A percentile compares a stretch with the other conserved stretches of the same genome.
Evolutionary conservation across 92 coral and sea anemone species (phyloP).

Genomic region (Zoanthus gigantus): DNA sequence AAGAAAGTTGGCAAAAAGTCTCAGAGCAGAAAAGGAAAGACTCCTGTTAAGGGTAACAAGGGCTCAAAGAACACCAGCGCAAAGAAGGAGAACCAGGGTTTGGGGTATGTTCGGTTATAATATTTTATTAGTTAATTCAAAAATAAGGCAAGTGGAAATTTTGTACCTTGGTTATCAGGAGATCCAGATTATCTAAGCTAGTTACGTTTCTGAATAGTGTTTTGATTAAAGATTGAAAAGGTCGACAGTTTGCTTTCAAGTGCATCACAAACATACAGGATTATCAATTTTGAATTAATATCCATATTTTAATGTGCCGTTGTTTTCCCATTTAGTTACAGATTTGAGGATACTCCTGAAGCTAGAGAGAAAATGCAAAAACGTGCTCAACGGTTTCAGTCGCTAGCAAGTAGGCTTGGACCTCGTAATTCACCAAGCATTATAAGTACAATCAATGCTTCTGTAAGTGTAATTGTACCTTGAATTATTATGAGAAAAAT

Average conservation of each 20-base stretch:
- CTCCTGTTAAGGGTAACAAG: slow-evolving; percentile 28
- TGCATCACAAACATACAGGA: too few species aligned
- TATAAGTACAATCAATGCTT: slow-evolving; percentile 73
- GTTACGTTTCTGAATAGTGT: too few species aligned
- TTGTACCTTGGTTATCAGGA: too few species aligned
- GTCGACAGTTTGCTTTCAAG: too few species aligned
- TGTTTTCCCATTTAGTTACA: slow-evolving; percentile 32
- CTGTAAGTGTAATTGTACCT: slow-evolving; percentile 66
- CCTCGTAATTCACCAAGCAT: slow-evolving; percentile 78
- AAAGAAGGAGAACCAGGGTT: slow-evolving; percentile 40
- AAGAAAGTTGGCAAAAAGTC: slow-evolving; percentile 64
- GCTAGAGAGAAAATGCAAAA: slow-evolving; percentile 81
- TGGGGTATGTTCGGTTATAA: not conserved
- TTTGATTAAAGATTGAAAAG: too few species aligned
- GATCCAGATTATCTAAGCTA: too few species aligned
- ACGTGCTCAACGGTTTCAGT: slow-evolving; percentile 93
- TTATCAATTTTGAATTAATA: too few species aligned
- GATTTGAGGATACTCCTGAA: slow-evolving; percentile 78
- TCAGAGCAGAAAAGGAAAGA: slow-evolving; percentile 67
- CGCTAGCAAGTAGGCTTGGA: slow-evolving; percentile 48
- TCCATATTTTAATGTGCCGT: too few species aligned
- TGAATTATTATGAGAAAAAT: not conserved
- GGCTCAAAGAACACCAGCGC: slow-evolving; percentile 37
- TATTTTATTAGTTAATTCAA: not conserved
- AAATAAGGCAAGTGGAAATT: too few species aligned